Conservation (phyloP, 64 coral and sea anemone species). For the Stylophora pistillata region DNA sequence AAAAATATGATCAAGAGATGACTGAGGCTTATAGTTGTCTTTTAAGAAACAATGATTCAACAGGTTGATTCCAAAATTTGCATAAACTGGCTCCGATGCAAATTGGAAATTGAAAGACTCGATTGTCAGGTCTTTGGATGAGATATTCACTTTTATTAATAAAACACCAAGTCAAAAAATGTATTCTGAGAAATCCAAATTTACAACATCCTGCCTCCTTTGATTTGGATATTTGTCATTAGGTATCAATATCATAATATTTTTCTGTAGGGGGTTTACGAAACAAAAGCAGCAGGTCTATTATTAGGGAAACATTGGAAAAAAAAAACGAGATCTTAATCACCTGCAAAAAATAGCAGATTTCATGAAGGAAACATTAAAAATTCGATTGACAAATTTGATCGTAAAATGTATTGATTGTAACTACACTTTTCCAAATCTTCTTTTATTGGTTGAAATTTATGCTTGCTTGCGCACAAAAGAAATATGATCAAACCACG, state of each 20-base stretch:
- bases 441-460: neutral
- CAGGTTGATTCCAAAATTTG: conserved; percentile 1
- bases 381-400: neutral
- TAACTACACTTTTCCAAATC: neutral
- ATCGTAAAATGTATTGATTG: neutral
- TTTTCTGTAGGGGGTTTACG: conserved; percentile 15
- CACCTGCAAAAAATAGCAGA: conserved; percentile 6
- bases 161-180: neutral
- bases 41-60: conserved; percentile 13
- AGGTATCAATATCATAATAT: conserved; percentile 3
- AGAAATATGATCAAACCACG: neutral
- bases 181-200: neutral
- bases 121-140: neutral
- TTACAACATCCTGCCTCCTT: neutral
- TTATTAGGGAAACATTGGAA: neutral
- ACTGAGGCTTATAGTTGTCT: neutral
- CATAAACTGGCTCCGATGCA: neutral
- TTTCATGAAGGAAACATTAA: neutral
- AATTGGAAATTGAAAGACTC: neutral
- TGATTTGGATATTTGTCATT: neutral
- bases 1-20: neutral
- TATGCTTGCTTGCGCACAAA: neutral
- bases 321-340: conserved; percentile 34
- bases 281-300: conserved; percentile 29
- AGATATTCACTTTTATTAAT: neutral